Evolutionary conservation across 92 coral and sea anemone genomes (phyloP).

Genomic region (Epizoanthus illoricatus): DNA sequence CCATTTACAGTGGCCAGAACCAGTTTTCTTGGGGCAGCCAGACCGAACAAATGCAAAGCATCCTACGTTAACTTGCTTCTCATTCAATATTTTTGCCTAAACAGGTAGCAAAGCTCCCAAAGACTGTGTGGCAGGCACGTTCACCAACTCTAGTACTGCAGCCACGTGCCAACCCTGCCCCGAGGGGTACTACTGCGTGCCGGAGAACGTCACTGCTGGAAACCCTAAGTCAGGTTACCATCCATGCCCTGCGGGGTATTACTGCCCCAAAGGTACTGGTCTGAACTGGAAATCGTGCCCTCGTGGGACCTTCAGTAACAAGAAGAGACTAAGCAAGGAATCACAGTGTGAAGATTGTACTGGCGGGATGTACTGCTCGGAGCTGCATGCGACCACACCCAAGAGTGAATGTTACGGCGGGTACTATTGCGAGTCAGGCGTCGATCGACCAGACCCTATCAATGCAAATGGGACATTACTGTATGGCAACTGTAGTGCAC

Average conservation of each 20-base stretch:
- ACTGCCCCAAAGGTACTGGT: constrained; percentile 91
- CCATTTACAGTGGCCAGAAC: too few species aligned
- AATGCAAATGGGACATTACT: constrained; percentile 67
- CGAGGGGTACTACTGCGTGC: constrained; percentile 84
- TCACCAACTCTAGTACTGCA: constrained; percentile 84
- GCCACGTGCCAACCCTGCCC: constrained; percentile 87
- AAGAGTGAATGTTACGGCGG: constrained; percentile 81
- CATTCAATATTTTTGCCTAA: not conserved
- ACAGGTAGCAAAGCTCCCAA: constrained; percentile 79
- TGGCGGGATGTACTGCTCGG: constrained; percentile 84
- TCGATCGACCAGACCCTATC: constrained; percentile 84
- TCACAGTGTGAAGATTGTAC: constrained; percentile 91
- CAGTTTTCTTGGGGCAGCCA: too few species aligned
- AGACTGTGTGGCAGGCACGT: constrained; percentile 81
- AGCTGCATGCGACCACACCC: constrained; percentile 63
- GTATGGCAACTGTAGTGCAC: constrained; percentile 79
- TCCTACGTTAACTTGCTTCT: too few species aligned
- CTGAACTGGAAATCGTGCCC: constrained; percentile 95
- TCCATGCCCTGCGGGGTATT: constrained; percentile 87
- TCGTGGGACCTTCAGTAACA: constrained; percentile 83
- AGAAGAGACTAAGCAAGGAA: constrained; percentile 57
- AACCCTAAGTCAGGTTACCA: constrained; percentile 91
- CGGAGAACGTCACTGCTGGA: constrained; percentile 94
- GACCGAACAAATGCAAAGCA: too few species aligned
- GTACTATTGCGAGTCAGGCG: constrained; percentile 83